Conservation (phyloP, 2,888 invertebrate genomes). For the Hydrotaea diabolus region DNA sequence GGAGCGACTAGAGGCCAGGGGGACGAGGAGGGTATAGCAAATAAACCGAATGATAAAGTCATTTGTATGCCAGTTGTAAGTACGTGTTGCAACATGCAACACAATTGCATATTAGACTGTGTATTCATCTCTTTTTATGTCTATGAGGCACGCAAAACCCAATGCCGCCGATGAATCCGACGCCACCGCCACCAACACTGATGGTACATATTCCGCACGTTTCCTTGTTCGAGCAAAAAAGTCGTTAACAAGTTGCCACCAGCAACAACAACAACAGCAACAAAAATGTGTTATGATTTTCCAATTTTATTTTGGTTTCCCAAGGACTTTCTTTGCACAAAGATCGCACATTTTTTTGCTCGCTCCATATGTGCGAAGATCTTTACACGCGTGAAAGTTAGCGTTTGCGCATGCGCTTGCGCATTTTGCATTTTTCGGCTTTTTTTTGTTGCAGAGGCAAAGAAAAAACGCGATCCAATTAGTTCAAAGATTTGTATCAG, state of each 20-base stretch:
- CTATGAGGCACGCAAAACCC: neutral
- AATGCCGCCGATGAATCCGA: neutral
- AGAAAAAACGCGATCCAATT: constrained; percentile 51
- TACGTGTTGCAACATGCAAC: constrained; percentile 29
- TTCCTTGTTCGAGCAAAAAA: constrained; percentile 23
- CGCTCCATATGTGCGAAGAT: constrained; percentile 9
- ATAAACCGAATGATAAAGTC: constrained; percentile 43
- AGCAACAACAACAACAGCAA: neutral
- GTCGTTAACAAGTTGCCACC: neutral
- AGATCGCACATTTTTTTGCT: neutral
- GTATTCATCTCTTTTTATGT: constrained; percentile 6
- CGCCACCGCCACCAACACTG: neutral
- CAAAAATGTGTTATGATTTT: constrained; percentile 15
- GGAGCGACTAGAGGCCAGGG: too few relatives aligned
- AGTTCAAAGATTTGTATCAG: constrained; percentile 61
- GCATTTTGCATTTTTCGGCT: neutral
- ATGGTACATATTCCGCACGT: neutral
- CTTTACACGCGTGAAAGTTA: neutral
- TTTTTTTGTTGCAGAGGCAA: neutral
- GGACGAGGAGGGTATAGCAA: constrained; percentile 9
- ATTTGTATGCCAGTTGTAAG: constrained; percentile 20
- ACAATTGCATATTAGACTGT: neutral
- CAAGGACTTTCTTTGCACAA: neutral
- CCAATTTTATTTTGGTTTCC: constrained; percentile 24
- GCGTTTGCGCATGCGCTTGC: constrained; percentile 13